Conservation (phyloP, 2,113 vertebrate species). For the Phyllostomus hastatus region DNA sequence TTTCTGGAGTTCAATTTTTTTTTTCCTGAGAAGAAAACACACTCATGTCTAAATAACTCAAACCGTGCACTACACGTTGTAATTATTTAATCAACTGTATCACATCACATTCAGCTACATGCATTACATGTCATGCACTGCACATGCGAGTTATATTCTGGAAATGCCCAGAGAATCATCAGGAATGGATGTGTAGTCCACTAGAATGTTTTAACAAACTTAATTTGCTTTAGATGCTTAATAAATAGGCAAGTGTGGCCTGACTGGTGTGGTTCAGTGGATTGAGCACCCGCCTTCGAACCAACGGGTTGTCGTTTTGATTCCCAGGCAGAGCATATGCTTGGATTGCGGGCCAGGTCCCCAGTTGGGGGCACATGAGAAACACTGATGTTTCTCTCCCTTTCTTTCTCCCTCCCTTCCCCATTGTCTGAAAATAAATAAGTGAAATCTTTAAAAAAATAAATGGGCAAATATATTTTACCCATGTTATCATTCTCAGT, state of each 20-base stretch:
- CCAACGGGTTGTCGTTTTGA: too few species aligned
- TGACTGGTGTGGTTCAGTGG: too few species aligned
- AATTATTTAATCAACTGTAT: neutral
- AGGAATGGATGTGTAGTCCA: neutral
- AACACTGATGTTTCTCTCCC: too few species aligned
- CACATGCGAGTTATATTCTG: neutral
- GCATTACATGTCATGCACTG: neutral
- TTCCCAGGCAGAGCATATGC: too few species aligned
- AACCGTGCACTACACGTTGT: neutral
- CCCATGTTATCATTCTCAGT: neutral
- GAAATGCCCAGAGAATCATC: neutral
- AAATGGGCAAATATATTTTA: neutral
- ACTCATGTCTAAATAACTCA: neutral
- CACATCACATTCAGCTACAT: neutral
- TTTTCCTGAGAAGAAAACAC: neutral
- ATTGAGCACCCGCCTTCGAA: too few species aligned
- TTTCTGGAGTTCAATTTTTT: neutral
- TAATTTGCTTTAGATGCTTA: neutral
- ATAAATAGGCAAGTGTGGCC: neutral
- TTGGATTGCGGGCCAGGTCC: too few species aligned
- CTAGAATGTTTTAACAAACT: neutral
- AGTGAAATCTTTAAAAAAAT: too few species aligned
- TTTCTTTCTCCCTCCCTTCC: too few species aligned
- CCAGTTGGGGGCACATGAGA: too few species aligned
- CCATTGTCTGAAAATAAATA: too few species aligned